phyloP scores from a whole-genome alignment of 2,888 invertebrate species.

The Agrotis exclamationis region DNA sequence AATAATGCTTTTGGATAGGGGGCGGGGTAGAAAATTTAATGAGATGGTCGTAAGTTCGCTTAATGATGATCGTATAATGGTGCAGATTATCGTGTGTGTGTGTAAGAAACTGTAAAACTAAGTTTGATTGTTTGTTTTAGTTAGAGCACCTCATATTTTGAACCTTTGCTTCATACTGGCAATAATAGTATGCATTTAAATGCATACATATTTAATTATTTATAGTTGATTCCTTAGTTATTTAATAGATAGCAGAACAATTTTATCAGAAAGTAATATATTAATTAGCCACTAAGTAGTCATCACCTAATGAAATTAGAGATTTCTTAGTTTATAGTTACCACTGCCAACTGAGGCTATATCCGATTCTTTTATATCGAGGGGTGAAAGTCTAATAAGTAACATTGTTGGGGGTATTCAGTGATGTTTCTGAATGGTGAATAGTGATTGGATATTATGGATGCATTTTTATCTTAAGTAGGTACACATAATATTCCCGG shows the following conservation, averaged over 20 bases:
- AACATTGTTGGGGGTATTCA: too few species aligned
- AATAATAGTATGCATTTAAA: not conserved
- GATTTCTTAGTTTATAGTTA: conserved; percentile 12
- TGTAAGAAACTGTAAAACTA: not conserved
- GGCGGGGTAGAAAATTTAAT: too few species aligned
- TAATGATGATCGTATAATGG: not conserved
- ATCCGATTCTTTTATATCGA: not conserved
- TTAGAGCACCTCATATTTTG: not conserved
- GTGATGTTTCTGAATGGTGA: too few species aligned
- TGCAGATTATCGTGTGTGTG: not conserved
- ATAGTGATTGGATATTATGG: too few species aligned
- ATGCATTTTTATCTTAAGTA: too few species aligned
- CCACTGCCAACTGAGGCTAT: conserved; percentile 1
- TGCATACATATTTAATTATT: too few species aligned
- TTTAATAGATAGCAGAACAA: too few species aligned
- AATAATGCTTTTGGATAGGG: too few species aligned
- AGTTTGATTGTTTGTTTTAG: not conserved
- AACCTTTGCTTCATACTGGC: not conserved
- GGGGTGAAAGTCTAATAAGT: too few species aligned
- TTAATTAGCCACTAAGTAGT: not conserved
- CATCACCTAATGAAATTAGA: conserved; percentile 21
- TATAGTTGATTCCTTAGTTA: too few species aligned
- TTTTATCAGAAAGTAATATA: too few species aligned
- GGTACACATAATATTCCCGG: too few species aligned
- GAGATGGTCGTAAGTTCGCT: not conserved